Conservation (phyloP, 1,140 invertebrate genomes). For the Drosophila suzukii region DNA sequence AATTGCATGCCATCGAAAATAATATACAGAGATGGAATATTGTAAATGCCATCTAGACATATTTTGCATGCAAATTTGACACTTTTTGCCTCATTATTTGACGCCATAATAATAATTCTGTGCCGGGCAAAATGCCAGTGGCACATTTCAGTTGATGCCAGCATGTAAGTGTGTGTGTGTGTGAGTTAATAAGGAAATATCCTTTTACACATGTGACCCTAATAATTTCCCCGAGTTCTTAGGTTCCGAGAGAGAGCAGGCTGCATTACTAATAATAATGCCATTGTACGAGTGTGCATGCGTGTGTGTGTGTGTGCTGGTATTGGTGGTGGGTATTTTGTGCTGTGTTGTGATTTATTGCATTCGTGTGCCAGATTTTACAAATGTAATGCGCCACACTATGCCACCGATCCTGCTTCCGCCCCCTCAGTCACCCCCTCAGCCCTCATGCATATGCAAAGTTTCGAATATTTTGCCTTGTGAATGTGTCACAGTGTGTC, state of each 20-base stretch:
- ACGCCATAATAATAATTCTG: slow-evolving; percentile 71
- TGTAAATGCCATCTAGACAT: slow-evolving; percentile 58
- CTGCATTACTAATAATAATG: slow-evolving; percentile 81
- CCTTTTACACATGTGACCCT: slow-evolving; percentile 82
- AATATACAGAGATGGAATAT: slow-evolving; percentile 50
- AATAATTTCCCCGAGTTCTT: slow-evolving; percentile 76
- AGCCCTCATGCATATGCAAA: slow-evolving; percentile 73
- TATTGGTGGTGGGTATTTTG: slow-evolving; percentile 52
- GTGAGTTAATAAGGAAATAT: slow-evolving; percentile 82
- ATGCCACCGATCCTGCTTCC: slow-evolving; percentile 26
- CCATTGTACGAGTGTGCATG: slow-evolving; percentile 53
- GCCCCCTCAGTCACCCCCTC: slow-evolving; percentile 2
- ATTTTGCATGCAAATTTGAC: slow-evolving; percentile 79
- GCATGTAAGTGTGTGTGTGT: slow-evolving; percentile 7
- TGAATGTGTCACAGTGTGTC: slow-evolving; percentile 63
- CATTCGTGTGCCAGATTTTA: slow-evolving; percentile 83
- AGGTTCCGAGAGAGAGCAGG: slow-evolving; percentile 42
- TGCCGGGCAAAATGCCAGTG: slow-evolving; percentile 35
- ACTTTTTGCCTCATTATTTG: slow-evolving; percentile 78
- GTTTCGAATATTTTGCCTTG: slow-evolving; percentile 76
- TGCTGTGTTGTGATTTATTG: slow-evolving; percentile 80
- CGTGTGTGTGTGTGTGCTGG: slow-evolving; percentile 16
- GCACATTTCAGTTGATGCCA: slow-evolving; percentile 48
- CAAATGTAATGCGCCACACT: slow-evolving; percentile 77
- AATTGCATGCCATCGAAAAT: slow-evolving; percentile 64